Conservation (phyloP, 2,113 vertebrate species). For the Pontoporia blainvillei region DNA sequence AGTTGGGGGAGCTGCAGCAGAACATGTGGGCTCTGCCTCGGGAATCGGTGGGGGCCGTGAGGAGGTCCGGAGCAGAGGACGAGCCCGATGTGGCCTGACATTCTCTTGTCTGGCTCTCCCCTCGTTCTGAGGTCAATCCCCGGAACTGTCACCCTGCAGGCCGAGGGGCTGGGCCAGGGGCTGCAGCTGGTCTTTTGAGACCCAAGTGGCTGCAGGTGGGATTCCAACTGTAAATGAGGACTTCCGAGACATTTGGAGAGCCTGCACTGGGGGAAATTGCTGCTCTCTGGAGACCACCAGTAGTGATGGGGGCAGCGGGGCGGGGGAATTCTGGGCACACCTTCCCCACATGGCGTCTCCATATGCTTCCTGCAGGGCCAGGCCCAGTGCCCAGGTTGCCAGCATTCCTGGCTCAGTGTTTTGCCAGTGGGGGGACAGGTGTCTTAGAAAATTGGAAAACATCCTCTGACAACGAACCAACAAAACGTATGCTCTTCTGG, state of each 20-base stretch:
- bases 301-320: not conserved
- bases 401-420: not conserved
- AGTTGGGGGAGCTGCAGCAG: not conserved
- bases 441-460: not conserved
- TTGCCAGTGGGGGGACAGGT: conserved; percentile 32
- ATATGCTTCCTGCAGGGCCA: accelerated
- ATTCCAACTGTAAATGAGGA: not conserved
- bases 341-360: not conserved
- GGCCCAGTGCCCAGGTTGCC: not conserved
- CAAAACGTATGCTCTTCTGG: not conserved
- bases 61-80: not conserved
- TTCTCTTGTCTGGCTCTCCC: not conserved
- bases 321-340: not conserved
- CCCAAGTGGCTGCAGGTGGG: conserved; percentile 51
- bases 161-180: not conserved
- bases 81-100: not conserved
- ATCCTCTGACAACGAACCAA: not conserved
- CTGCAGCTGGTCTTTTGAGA: not conserved
- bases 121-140: not conserved
- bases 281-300: not conserved
- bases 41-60: accelerated
- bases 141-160: accelerated
- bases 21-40: not conserved
- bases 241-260: not conserved
- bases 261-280: not conserved